Evolutionary conservation across 2,113 vertebrate species (phyloP).

Genomic region (Hyperopisus bebe): DNA sequence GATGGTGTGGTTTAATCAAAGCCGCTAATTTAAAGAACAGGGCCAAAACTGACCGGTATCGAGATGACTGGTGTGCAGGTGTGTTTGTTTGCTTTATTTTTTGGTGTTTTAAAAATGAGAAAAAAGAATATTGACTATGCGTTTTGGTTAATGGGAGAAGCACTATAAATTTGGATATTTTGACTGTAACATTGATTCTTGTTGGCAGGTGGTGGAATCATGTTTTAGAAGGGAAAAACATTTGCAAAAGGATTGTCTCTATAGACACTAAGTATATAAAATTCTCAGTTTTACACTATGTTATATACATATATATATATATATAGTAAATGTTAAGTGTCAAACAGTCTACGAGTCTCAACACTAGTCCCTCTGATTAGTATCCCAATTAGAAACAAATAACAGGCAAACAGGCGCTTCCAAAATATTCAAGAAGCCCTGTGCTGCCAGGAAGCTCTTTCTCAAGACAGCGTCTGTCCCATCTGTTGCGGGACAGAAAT

Average conservation of each 20-base stretch:
- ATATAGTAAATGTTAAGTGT: not conserved
- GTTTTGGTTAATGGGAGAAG: not conserved
- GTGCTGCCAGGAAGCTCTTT: not conserved
- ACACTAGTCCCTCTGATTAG: not conserved
- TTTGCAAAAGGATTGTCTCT: not conserved
- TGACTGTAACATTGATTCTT: not conserved
- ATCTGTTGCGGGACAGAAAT: conserved; percentile 42
- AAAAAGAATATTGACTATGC: not conserved
- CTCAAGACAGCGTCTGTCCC: conserved; percentile 48
- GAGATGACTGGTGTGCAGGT: not conserved
- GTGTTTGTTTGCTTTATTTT: not conserved
- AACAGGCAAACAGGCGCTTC: not conserved
- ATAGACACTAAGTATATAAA: not conserved
- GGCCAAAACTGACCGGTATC: conserved; percentile 35
- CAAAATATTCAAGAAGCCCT: conserved; percentile 11
- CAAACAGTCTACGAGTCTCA: not conserved
- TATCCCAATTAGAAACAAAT: not conserved
- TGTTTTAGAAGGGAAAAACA: not conserved
- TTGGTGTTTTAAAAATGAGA: not conserved
- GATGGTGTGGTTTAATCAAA: conserved; percentile 44
- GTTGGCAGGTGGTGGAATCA: not conserved
- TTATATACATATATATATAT: not conserved
- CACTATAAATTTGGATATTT: not conserved
- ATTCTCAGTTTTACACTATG: not conserved
- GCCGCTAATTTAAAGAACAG: conserved; percentile 41